Evolutionary conservation across 2,888 invertebrate genomes (phyloP), one percentile per base, ranked within the genome.

Genomic region (Tiliacea citrago): DNA sequence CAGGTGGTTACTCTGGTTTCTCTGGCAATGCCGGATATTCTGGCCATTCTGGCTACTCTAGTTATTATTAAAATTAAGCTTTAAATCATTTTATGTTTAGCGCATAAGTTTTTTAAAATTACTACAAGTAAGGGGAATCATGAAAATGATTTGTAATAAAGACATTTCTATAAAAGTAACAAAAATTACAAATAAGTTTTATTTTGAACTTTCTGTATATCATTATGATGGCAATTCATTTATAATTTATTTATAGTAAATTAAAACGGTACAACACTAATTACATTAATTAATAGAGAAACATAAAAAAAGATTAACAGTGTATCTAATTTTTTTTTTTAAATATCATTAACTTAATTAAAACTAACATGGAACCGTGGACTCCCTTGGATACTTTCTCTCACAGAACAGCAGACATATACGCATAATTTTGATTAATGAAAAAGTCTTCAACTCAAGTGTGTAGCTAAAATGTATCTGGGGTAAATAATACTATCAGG

Each of bases 1-100:
- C 94, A 86, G 88, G 88, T 88, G 87, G 77, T 79, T 87, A 85
- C 65, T 60, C 82, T 71, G 82, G 70, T 60, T 75, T 80, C 24
- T 76, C 84, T n/a, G 84, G 84, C 12, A 58, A 70, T 21, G 66
- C 81, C 8, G 84, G 73, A 12, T 77, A 42, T 58, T 72, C 76
- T 2, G 81, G 82, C 10, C 57, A 80, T 61, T 75, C 84, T 13
- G 53, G 57, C 2, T 82, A 67, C 35, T 76, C 62, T n/a, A 63
- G 61, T 47, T 84, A 70, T 49, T 76, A 69, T 29, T 81, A 70
- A 67, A 72, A 70, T 57, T 60, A 21, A 57, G 47, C 6, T 66
- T 51, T 21, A 51, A 42, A n/a, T 42, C 70, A 68, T 51, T 60
- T 57, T 49, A 69, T 12, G 18, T 35, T 35, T 63, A 63, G n/a